Base-by-base conservation (phyloP, 1,140 invertebrate genomes). In the Whitmania pigra region DNA sequence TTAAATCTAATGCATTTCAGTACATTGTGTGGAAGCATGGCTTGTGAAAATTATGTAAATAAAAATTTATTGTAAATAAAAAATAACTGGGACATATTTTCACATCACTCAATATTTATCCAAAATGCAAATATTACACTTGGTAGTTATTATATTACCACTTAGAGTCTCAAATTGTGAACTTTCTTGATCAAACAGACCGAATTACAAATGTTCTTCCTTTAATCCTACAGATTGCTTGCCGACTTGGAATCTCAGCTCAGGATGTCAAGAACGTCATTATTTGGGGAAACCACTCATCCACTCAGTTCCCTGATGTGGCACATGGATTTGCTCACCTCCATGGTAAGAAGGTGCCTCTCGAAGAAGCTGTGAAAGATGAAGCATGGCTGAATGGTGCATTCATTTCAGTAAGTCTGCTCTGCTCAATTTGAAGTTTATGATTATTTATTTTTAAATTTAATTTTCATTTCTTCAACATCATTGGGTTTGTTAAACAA, bases 261-360 rank as follows among this genome's bases (percentile, higher is more conserved):
- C 86, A 87, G 72, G 85, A 88, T 77, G 88, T 98, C 3, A 87
- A 87, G 76, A 96, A 97, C 81, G 89, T 95, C 9, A 91, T 95
- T 72, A 99, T 99, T 79, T 99, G 97, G 97, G 97, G 97, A 31
- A 99, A 99, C 83, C 97, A 99, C 79, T 98, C 94, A 0, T 93
- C 93, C 9, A 99, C 97, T 4, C 96, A 99, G 84, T 98, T 92
- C 82, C 96, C 97, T 25, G 96, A 99, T 87, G 89, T 90, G 17
- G 85, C 86, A n/a, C 89, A 94, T 81, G 94, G 93, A 27, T 77
- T 75, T 40, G 83, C 82, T 0, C 73, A 73, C 13, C 71, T 82
- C 79, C 67, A 83, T 85, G 78, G 85, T 80, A 40, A 87, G 85
- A 77, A 76, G 18, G 77, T 82, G 20, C 75, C 86, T 55, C 89